phyloP scores from a whole-genome alignment of 2,797 vertebrate species.

The Acanthurus tractus region DNA sequence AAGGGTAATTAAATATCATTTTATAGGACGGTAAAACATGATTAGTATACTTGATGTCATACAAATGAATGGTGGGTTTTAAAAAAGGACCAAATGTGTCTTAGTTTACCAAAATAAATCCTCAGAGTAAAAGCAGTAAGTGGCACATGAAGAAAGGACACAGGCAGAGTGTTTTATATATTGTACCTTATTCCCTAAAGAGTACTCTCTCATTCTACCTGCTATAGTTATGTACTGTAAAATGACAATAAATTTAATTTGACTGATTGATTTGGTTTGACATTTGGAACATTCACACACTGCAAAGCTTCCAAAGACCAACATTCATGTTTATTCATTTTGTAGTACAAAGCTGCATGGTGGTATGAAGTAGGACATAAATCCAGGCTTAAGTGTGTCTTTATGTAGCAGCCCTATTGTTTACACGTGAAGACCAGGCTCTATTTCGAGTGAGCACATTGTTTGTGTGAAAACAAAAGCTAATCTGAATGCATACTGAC shows the following conservation, averaged over 20 bases:
- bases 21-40: conserved; percentile 1
- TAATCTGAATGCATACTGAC: conserved; percentile 40
- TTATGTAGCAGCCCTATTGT: conserved; percentile 39
- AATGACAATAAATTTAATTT: too few species aligned
- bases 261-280: neutral
- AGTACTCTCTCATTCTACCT: too few species aligned
- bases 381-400: conserved; percentile 38
- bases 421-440: conserved; percentile 20
- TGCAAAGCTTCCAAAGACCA: conserved; percentile 14
- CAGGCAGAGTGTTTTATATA: too few species aligned
- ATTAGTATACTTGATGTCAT: conserved; percentile 9
- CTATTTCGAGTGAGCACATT: conserved; percentile 52
- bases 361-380: conserved; percentile 32
- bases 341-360: conserved; percentile 18
- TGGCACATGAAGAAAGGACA: too few species aligned
- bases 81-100: neutral
- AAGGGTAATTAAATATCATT: conserved; percentile 4
- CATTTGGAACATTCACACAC: conserved; percentile 3
- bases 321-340: conserved; percentile 16
- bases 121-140: too few species aligned
- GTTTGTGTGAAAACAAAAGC: conserved; percentile 58
- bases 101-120: too few species aligned
- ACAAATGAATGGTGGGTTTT: neutral
- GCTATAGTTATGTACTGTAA: too few species aligned
- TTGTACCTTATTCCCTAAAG: too few species aligned